These are phyloP conservation scores for Neomonachus schauinslandi DNA, from an alignment of 2,113 vertebrate species.

Conservation along the genomic window DNA sequence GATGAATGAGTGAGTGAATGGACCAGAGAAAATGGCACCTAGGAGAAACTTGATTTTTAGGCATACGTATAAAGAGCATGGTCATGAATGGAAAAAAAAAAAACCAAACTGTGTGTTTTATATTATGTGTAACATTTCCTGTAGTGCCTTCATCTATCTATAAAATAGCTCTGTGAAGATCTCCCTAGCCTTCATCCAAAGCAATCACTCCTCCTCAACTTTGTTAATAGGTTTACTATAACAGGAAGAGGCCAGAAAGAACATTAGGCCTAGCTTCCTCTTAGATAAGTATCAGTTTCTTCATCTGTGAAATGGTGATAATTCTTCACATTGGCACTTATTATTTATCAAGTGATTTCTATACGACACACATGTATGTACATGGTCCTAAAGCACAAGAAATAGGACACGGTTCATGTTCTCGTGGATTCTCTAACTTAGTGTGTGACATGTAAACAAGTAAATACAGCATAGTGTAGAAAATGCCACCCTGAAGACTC, in stretches of 20 bases:
- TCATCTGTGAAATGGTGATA: neutral
- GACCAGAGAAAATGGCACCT: neutral
- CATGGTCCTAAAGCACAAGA: neutral
- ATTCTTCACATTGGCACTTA: neutral
- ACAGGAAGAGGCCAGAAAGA: neutral
- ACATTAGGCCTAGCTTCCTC: neutral
- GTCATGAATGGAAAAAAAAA: conserved; percentile 3
- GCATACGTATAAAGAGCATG: neutral
- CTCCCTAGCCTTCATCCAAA: neutral
- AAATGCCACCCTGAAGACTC: neutral
- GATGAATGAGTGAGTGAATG: neutral
- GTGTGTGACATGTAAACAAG: neutral
- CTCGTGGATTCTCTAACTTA: neutral
- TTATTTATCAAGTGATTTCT: neutral
- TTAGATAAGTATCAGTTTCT: neutral
- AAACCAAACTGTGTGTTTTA: neutral
- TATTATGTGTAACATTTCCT: neutral
- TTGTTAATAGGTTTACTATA: neutral
- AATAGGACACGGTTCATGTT: neutral
- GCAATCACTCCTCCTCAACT: neutral
- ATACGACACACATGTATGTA: neutral
- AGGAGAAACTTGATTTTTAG: neutral
- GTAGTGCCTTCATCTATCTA: neutral
- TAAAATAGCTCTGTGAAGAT: neutral
- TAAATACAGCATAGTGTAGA: neutral